These are phyloP conservation scores for Archocentrus centrarchus DNA, from an alignment of 2,113 vertebrate species.

Conservation along the genomic window DNA sequence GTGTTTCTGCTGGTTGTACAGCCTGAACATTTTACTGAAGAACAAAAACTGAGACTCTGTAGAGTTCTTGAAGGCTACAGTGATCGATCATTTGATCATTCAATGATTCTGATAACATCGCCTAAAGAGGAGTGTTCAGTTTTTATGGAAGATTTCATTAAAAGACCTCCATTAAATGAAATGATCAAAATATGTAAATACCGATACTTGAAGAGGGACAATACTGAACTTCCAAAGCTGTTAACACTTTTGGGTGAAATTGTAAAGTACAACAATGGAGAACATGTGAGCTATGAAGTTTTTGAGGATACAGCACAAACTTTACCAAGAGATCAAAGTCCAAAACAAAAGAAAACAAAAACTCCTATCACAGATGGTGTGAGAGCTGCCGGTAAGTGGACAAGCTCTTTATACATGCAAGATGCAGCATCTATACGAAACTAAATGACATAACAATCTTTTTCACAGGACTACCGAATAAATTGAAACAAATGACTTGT, in stretches of 20 bases:
- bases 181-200: neutral
- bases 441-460: too few species aligned
- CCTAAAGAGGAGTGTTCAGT: neutral
- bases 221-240: accelerated
- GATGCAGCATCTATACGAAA: too few species aligned
- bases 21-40: neutral
- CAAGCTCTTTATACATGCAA: too few species aligned
- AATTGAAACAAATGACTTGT: too few species aligned
- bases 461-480: too few species aligned
- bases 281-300: neutral
- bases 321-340: neutral
- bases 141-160: neutral
- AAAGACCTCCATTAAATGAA: neutral
- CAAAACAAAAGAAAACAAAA: accelerated
- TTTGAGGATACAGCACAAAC: neutral
- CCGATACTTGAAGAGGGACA: accelerated
- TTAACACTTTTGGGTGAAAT: accelerated
- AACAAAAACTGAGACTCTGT: accelerated
- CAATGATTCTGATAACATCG: accelerated
- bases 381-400: neutral
- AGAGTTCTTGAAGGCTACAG: accelerated
- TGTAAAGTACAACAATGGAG: neutral
- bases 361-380: accelerated
- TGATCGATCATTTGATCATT: neutral
- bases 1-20: neutral